Evolutionary conservation across 2,888 invertebrate genomes (phyloP), one percentile per base, ranked within the genome.

Genomic region (Amblyjoppa proteus): DNA sequence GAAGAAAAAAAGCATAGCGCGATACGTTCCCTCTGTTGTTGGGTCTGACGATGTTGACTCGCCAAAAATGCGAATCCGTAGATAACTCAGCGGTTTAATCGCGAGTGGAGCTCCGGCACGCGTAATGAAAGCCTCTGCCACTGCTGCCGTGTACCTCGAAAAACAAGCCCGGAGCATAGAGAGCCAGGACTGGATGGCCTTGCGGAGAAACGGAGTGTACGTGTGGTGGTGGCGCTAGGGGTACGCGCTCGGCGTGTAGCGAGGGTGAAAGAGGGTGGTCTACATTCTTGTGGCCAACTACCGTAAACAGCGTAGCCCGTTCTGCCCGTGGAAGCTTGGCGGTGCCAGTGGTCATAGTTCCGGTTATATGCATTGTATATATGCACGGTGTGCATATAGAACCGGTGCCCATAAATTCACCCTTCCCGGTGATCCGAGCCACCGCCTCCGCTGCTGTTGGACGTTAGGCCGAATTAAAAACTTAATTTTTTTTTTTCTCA

Each of bases 71-170:
- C 91, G 90, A 89, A 89, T 90, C 90, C 88, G 90, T 70, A 84
- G 90, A 93, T 93, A 93, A 93, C 90, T 93, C 92, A 91, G 91
- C 81, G 92, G 91, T 92, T 92, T 93, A 93, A 93, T 93, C 93
- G 92, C 90, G 89, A 90, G 89, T 88, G 90, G 80, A 87, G 88
- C 87, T 89, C 88, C 86, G 89, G 90, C 90, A 90, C 88, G 91
- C 90, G 91, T 93, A 93, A 93, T 93, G 92, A 93, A 93, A 93
- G 90, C 89, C 87, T 81, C 66, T 64, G 69, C 58, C 73, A 64
- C 70, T 53, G 49, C 56, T 64, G n/a, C 31, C 75, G 64, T 61
- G 90, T 91, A 88, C 87, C 88, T 88, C 88, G 91, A 91, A 92
- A 93, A 93, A 93, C 91, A 89, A 87, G 87, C 86, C 56, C 41